phyloP scores from a whole-genome alignment of 2,113 vertebrate species.

The Ramphastos sulfuratus region DNA sequence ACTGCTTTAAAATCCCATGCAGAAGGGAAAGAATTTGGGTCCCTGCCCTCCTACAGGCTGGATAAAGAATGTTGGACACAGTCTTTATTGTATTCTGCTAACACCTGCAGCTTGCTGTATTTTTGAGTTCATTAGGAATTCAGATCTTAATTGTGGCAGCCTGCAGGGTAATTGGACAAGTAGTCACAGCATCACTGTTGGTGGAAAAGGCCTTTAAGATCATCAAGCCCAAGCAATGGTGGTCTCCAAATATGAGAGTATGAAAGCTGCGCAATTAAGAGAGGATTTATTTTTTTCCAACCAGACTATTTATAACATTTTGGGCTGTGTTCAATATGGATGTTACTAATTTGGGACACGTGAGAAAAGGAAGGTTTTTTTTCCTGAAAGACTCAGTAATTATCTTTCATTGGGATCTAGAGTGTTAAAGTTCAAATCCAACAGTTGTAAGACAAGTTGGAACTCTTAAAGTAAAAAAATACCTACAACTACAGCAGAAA shows the following conservation, averaged over 20 bases:
- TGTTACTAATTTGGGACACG: constrained; percentile 59
- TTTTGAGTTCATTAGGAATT: not conserved
- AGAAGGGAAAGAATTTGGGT: not conserved
- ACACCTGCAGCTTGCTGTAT: not conserved
- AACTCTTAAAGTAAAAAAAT: not conserved
- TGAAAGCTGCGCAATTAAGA: constrained; percentile 10
- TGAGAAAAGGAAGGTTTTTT: constrained; percentile 63
- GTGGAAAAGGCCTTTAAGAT: too few species aligned
- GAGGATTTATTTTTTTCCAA: not conserved
- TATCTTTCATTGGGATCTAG: constrained; percentile 29
- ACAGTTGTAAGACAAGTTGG: not conserved
- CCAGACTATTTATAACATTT: constrained; percentile 39
- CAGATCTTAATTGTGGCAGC: not conserved
- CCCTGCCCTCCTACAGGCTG: not conserved
- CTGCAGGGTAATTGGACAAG: not conserved
- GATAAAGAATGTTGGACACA: not conserved
- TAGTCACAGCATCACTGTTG: not conserved
- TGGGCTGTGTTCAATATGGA: constrained; percentile 14
- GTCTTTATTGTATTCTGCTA: not conserved
- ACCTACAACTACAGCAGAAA: not conserved
- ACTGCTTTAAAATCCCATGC: not conserved
- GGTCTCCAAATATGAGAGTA: not conserved
- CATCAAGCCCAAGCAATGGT: not conserved
- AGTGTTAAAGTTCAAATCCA: constrained; percentile 15
- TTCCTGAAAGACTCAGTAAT: constrained; percentile 11